A percentile compares a stretch with the other conserved stretches of the same genome.
These are phyloP conservation scores for Pseudorasbora parva DNA, from an alignment of 2,113 vertebrate genomes.

Conservation along the genomic window DNA sequence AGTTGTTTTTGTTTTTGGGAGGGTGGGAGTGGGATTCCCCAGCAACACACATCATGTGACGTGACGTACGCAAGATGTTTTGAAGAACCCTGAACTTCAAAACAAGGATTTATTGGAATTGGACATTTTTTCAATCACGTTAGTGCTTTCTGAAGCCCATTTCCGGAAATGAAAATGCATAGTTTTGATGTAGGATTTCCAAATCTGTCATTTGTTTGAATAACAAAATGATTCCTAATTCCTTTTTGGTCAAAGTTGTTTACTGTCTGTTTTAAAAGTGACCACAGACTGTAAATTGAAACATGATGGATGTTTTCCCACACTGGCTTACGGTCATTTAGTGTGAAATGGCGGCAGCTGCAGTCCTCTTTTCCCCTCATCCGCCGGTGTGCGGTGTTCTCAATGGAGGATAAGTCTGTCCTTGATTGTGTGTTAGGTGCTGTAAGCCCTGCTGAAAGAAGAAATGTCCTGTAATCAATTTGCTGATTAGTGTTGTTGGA, in stretches of 20 bases:
- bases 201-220: neutral
- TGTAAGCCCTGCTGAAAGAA: slow-evolving; percentile 41
- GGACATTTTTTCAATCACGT: slow-evolving; percentile 25
- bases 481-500: slow-evolving; percentile 56
- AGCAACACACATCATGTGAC: slow-evolving; percentile 47
- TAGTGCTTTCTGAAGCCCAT: neutral
- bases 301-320: slow-evolving; percentile 19
- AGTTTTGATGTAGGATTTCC: neutral
- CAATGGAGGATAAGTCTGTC: slow-evolving; percentile 26
- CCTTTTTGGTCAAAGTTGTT: neutral
- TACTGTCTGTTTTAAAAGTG: neutral
- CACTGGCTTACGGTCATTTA: slow-evolving; percentile 18
- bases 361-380: slow-evolving; percentile 24
- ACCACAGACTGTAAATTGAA: slow-evolving; percentile 26
- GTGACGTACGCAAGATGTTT: slow-evolving; percentile 7
- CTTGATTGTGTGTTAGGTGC: slow-evolving; percentile 49
- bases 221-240: neutral
- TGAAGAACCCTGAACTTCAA: slow-evolving; percentile 18
- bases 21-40: slow-evolving; percentile 56
- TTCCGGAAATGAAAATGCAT: neutral
- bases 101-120: slow-evolving; percentile 32
- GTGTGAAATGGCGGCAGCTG: slow-evolving; percentile 40
- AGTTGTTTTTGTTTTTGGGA: slow-evolving; percentile 69
- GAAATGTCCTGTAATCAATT: slow-evolving; percentile 57
- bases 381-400: slow-evolving; percentile 19